phyloP scores from a whole-genome alignment of 1,140 invertebrate species.

The Heterodera carotae region DNA sequence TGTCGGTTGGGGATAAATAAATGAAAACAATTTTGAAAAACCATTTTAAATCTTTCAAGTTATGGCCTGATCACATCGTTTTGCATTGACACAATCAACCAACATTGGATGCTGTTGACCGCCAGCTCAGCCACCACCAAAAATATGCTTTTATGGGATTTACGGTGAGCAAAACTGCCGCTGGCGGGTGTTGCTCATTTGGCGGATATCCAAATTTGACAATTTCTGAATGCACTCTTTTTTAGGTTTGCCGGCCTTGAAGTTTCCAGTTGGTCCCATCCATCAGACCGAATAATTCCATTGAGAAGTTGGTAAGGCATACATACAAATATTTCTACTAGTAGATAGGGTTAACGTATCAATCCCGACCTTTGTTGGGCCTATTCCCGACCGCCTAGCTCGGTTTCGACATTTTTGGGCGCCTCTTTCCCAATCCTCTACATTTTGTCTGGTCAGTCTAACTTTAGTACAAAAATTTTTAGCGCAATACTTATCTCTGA shows the following conservation, averaged over 20 bases:
- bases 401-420: too few species aligned
- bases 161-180: slow-evolving; percentile 19
- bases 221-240: neutral
- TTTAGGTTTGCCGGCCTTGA: slow-evolving; percentile 50
- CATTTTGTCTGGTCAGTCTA: too few species aligned
- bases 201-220: too few species aligned
- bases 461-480: too few species aligned
- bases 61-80: slow-evolving; percentile 51
- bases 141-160: slow-evolving; percentile 53
- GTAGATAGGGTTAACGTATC: too few species aligned
- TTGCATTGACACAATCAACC: slow-evolving; percentile 47
- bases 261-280: slow-evolving; percentile 47
- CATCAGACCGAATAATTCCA: slow-evolving; percentile 44
- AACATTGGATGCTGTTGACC: slow-evolving; percentile 55
- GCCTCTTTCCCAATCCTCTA: too few species aligned
- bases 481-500: too few species aligned
- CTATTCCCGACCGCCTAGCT: too few species aligned
- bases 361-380: too few species aligned
- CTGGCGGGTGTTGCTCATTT: too few species aligned
- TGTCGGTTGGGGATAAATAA: neutral
- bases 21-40: neutral
- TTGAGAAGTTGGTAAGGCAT: slow-evolving; percentile 29
- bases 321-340: too few species aligned
- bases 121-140: slow-evolving; percentile 54
- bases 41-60: slow-evolving; percentile 13